Evolutionary conservation across 2,113 vertebrate species (phyloP).

Genomic region (Tetrao urogallus): DNA sequence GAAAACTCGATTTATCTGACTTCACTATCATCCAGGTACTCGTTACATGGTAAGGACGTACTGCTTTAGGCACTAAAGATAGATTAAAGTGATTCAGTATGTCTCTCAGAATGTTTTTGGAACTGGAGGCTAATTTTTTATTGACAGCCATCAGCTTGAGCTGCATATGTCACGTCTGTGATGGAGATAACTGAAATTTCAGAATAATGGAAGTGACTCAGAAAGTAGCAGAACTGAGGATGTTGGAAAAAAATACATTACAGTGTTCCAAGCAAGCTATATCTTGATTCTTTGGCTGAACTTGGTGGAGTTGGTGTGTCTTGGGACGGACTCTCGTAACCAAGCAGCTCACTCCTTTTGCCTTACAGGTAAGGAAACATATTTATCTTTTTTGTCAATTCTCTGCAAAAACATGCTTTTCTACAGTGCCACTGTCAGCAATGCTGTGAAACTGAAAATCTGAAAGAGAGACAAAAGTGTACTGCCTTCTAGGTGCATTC

Average conservation of each 20-base stretch:
- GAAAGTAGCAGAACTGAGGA: not conserved
- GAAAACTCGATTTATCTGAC: not conserved
- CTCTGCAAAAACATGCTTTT: not conserved
- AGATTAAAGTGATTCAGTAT: not conserved
- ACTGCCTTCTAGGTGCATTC: not conserved
- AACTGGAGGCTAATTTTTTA: not conserved
- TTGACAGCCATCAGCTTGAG: not conserved
- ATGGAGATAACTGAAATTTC: not conserved
- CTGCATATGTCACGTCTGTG: not conserved
- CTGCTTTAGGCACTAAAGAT: not conserved
- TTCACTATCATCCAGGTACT: not conserved
- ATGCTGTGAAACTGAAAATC: not conserved
- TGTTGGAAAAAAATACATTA: not conserved
- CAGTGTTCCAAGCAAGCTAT: not conserved
- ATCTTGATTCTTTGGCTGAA: slow-evolving; percentile 15
- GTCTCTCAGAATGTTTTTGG: not conserved
- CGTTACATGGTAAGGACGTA: not conserved
- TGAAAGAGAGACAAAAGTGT: not conserved
- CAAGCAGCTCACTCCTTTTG: not conserved
- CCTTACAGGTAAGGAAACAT: not conserved
- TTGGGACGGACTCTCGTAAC: not conserved
- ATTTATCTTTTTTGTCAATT: not conserved
- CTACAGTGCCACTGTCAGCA: not conserved
- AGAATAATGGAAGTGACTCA: not conserved
- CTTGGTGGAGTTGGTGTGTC: not conserved